Base-by-base conservation (phyloP, 2,888 invertebrate species). In the Phengaris alcon region DNA sequence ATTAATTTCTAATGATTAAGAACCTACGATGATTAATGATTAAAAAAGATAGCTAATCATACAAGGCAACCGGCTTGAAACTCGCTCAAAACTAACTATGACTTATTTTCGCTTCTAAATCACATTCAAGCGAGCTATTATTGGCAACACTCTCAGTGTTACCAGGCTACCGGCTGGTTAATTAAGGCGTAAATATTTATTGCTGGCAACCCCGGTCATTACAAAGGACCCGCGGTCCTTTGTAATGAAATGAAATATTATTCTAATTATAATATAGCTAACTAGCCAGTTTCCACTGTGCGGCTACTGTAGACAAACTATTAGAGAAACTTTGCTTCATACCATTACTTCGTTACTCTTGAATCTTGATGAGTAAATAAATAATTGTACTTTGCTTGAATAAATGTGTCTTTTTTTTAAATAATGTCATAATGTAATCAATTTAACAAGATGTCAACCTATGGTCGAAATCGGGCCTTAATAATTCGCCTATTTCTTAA, bases 161-260 rank as follows among this genome's bases (percentile, higher is more conserved):
- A 44, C 64, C 54, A 68, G 52, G 48, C 68, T 64, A 52, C 68
- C 74, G 74, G 52, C 35, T 68, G 74, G 44, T 75, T 75, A 75
- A 75, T 68, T 68, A 68, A 52, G 64, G 52, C 64, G 51, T 52
- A 54, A 54, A 68, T 74, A 68, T 74, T 74, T 74, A 74, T 74
- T 74, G 44, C 74, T 68, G 74, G 68, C 13, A 48, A 69, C 69
- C 69, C 48, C 69, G 69, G 46, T 69, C 35, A 35, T 64, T 64
- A 64, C 35, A 35, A 12, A 12, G 48, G 46, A 69, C 69, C 68
- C 48, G 48, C 48, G 69, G 69, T 69, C 48, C 48, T 69, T 64
- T 35, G 13, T 44, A 64, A 64, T 64, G 44, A 64, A 64, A 64
- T 64, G 35, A 44, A 35, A 44, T 64, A 64, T 64, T 64, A 44